Conservation (phyloP, 2,888 invertebrate species). For the Steinernema carpocapsae region DNA sequence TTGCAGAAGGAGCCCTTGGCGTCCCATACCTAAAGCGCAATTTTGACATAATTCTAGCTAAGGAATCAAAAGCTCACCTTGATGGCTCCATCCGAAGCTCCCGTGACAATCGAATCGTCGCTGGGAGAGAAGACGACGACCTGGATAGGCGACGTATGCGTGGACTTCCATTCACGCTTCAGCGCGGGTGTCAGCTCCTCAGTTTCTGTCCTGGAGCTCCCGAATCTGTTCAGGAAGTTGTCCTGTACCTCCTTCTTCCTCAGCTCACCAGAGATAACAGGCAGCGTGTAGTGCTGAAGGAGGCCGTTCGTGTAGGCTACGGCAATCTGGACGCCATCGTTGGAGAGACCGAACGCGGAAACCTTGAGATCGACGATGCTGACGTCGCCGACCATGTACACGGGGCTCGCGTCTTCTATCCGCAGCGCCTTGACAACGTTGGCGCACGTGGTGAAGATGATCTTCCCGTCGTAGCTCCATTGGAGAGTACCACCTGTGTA, state of each 20-base stretch:
- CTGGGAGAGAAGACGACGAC: slow-evolving; percentile 50
- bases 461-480: slow-evolving; percentile 57
- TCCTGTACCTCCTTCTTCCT: not conserved
- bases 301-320: slow-evolving; percentile 60
- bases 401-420: slow-evolving; percentile 45
- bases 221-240: slow-evolving; percentile 6
- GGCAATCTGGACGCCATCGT: slow-evolving; percentile 49
- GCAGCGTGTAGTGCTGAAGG: slow-evolving; percentile 35
- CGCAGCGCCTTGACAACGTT: slow-evolving; percentile 61
- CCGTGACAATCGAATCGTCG: slow-evolving; percentile 49
- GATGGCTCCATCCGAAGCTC: slow-evolving; percentile 52
- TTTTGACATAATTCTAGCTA: not conserved
- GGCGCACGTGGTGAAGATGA: slow-evolving; percentile 60
- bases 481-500: slow-evolving; percentile 61
- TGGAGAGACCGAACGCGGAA: slow-evolving; percentile 51
- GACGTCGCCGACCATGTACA: not conserved
- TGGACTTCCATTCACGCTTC: slow-evolving; percentile 53
- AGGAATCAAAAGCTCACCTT: slow-evolving; percentile 41
- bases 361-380: not conserved
- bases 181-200: slow-evolving; percentile 42
- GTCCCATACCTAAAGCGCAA: slow-evolving; percentile 54
- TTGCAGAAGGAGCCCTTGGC: slow-evolving; percentile 54
- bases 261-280: not conserved
- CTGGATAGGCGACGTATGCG: slow-evolving; percentile 59
- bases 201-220: slow-evolving; percentile 39